These are phyloP conservation scores for Gnatocerus cornutus DNA, from an alignment of 2,888 invertebrate genomes.

Conservation along the genomic window DNA sequence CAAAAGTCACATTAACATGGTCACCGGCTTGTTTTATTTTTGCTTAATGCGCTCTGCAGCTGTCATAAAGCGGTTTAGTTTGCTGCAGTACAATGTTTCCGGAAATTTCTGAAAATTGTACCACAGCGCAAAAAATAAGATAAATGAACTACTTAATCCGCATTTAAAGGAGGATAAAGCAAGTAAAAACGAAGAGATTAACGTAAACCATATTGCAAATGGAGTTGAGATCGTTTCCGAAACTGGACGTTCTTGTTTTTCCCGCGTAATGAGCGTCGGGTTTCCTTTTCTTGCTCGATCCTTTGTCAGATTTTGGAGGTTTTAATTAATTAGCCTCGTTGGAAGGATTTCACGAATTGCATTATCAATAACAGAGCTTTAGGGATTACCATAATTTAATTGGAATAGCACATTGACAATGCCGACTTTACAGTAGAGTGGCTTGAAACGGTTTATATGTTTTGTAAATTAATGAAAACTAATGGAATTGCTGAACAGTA, in stretches of 20 bases:
- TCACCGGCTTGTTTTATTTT: conserved; percentile 4
- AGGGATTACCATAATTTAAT: conserved; percentile 33
- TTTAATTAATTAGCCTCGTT: conserved; percentile 24
- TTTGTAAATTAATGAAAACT: conserved; percentile 28
- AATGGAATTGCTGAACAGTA: conserved; percentile 19
- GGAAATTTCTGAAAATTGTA: conserved; percentile 11
- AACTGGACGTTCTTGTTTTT: not conserved
- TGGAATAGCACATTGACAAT: conserved; percentile 7
- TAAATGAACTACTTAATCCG: not conserved
- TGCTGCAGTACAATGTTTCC: conserved; percentile 6
- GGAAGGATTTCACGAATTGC: conserved; percentile 16
- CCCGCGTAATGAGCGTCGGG: not conserved
- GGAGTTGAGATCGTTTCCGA: not conserved
- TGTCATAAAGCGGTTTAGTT: conserved; percentile 8
- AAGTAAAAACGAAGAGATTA: no score
- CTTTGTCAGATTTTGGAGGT: conserved; percentile 23
- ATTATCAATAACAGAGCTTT: conserved; percentile 18
- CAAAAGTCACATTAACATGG: conserved; percentile 7
- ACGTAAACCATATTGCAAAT: no score
- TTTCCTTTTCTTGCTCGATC: not conserved
- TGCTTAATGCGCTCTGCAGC: conserved; percentile 12
- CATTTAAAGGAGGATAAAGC: not conserved
- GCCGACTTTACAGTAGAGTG: conserved; percentile 7
- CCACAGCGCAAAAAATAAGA: not conserved
- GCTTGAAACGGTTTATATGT: conserved; percentile 12